Evolutionary conservation across 2,113 vertebrate species (phyloP).

Genomic region (Callocephalon fimbriatum): DNA sequence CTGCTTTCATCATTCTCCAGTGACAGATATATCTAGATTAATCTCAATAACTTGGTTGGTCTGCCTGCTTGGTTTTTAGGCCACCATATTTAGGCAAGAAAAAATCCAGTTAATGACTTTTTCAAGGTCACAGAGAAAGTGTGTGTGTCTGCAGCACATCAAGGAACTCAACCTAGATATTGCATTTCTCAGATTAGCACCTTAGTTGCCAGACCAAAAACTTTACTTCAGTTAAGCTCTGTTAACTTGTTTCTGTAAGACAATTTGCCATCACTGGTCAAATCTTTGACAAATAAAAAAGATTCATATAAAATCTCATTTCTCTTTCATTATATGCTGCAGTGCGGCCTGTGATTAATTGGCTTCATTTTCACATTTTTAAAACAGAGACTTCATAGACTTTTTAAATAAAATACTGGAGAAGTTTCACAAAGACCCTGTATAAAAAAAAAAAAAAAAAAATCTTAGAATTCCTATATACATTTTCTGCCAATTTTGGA

Average conservation of each 20-base stretch:
- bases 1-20: neutral
- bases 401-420: neutral
- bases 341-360: neutral
- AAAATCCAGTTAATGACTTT: neutral
- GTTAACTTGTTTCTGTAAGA: neutral
- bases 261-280: neutral
- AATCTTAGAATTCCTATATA: neutral
- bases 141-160: neutral
- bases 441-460: neutral
- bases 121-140: neutral
- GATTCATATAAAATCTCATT: neutral
- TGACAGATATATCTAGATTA: neutral
- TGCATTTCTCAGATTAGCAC: neutral
- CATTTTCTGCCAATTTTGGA: neutral
- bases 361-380: neutral
- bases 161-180: neutral
- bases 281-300: neutral
- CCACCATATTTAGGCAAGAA: neutral
- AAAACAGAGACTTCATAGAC: neutral
- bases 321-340: neutral
- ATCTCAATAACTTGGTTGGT: neutral
- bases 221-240: neutral
- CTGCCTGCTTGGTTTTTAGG: neutral
- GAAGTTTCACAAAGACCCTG: neutral
- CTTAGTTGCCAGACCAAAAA: neutral